These are phyloP conservation scores for Nematolebias whitei DNA, from an alignment of 2,113 vertebrate genomes.

Conservation along the genomic window DNA sequence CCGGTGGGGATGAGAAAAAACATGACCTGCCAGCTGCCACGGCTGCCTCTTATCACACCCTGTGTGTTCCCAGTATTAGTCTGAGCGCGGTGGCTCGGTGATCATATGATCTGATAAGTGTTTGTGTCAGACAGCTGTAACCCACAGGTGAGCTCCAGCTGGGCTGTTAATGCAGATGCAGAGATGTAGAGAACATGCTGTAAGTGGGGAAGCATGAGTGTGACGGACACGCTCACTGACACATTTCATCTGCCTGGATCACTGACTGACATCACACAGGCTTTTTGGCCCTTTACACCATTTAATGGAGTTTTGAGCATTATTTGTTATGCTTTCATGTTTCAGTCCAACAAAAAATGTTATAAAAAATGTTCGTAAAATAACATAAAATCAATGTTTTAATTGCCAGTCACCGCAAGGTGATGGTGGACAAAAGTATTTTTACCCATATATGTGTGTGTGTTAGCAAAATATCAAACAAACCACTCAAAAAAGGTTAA, in stretches of 20 bases:
- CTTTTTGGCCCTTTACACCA: background rate
- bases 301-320: background rate
- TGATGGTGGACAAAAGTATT: too few species aligned
- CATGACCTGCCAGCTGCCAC: constrained; percentile 53
- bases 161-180: constrained; percentile 19
- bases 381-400: too few species aligned
- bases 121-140: constrained; percentile 42
- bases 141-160: constrained; percentile 46
- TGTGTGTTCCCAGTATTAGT: constrained; percentile 45
- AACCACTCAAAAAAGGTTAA: too few species aligned
- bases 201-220: constrained; percentile 14
- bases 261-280: constrained; percentile 7
- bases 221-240: constrained; percentile 10
- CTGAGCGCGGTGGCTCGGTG: constrained; percentile 51
- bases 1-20: constrained; percentile 45
- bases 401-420: too few species aligned
- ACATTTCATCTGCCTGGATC: constrained; percentile 15
- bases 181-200: constrained; percentile 33
- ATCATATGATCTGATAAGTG: constrained; percentile 59
- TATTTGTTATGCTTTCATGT: background rate
- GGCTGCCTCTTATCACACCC: constrained; percentile 58
- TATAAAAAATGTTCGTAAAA: too few species aligned
- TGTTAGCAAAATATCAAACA: too few species aligned
- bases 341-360: background rate
- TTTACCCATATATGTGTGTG: too few species aligned